Base-by-base conservation (phyloP, 2,888 invertebrate species). In the Amphimallon solstitiale region DNA sequence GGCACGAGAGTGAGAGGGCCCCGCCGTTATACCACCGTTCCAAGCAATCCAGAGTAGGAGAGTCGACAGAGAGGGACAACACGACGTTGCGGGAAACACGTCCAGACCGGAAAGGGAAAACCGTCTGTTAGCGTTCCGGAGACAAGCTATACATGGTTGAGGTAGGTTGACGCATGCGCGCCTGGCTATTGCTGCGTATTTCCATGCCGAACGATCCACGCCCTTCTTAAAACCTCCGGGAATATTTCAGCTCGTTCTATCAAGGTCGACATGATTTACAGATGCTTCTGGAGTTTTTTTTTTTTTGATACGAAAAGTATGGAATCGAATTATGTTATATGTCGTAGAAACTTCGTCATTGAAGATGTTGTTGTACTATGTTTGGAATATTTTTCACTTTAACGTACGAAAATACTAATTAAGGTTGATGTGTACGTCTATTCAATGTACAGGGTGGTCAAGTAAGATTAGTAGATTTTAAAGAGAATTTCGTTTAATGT, bases 151-250 rank as follows among this genome's bases (percentile, higher is more conserved):
- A 40, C 23, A 37, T 19, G 54, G 61, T 66, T 66, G 66, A 66
- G 66, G 66, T 66, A 66, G 66, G 66, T 40, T 43, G 51, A 60
- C 66, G 66, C 62, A 7, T 66, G 66, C 66, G 66, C 40, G 35
- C 54, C 17, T 7, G 9, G 15, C 2, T 10, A 1, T 2, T 38
- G 12, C 63, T 23, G 43, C 40, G 7, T 23, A 43, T n/a, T n/a
- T n/a, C n/a, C 43, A 7, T 10, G 12, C 9, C n/a, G 43, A 29
- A 15, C n/a, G 14, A 54, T 54, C 54, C 54, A 54, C 54, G 54
- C 54, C 54, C 54, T 54, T n/a, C n/a, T n/a, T 38, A n/a, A 10
- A 37, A 54, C 37, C 21, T n/a, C 17, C 37, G 21, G 54, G 54
- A 17, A 38, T 38, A 21, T 54, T 54, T 54, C 29, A 29, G 29